Base-by-base conservation (phyloP, 2,888 invertebrate species). In the Neoaliturus tenellus region DNA sequence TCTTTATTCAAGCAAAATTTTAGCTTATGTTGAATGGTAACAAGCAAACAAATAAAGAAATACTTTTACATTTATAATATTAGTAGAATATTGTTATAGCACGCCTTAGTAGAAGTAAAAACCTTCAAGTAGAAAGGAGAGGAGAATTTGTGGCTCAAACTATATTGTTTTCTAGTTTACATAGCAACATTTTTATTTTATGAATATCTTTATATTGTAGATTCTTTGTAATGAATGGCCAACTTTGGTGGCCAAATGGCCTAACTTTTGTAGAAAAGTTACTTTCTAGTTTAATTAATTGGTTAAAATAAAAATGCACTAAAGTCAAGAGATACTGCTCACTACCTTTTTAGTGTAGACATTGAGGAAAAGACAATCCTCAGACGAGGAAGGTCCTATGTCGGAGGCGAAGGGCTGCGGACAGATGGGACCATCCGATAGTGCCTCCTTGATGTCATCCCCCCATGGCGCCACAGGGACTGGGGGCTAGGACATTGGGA, bases 371-470 rank as follows among this genome's bases (percentile, higher is more conserved):
- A 84, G 73, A 33, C 84, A 84, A 44, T 84, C 84, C 75, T 84
- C 84, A 17, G 39, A 35, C 3, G 41, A 62, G 6, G 17, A 39
- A 20, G 81, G 31, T n/a, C 67, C 67, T 0, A 81, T 10, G 10
- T 62, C 14, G 6, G 51, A 41, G 35, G 81, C 62, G 23, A n/a
- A 81, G 31, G 90, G 90, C 85, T 91, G 91, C 0, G 93, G 93
- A 85, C 94, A 93, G 55, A 92, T 91, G 0, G 93, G 93, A 0
- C 93, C 93, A 83, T 93, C 93, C 33, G 14, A 14, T 10, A 41
- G 12, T 28, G 67, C 67, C 28, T 83, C 90, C 87, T 1, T 92
- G 92, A 2, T 93, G 94, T 90, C 90, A 4, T 89, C 90, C 14
- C 89, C 88, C 91, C 93, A 94, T n/a, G 90, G 89, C 51, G 91